Evolutionary conservation across 1,140 invertebrate genomes (phyloP).

Genomic region (Tachypleus tridentatus): DNA sequence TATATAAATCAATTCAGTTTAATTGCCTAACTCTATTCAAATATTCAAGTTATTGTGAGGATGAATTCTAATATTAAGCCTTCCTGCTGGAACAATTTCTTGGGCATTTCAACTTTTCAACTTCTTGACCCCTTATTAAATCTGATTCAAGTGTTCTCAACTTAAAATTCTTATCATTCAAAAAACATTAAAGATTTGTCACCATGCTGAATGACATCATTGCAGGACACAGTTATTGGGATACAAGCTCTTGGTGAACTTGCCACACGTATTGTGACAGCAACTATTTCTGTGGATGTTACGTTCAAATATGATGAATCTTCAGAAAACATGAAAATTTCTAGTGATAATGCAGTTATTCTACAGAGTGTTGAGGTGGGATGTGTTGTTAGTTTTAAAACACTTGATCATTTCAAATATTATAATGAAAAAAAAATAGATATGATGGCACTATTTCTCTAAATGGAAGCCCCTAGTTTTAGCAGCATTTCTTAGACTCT

Average conservation of each 20-base stretch:
- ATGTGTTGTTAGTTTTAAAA: slow-evolving; percentile 2
- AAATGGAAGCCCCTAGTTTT: too few relatives aligned
- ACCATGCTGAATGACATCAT: not conserved
- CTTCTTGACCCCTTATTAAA: not conserved
- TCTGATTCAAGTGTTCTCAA: not conserved
- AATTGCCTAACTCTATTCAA: too few relatives aligned
- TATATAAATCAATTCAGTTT: too few relatives aligned
- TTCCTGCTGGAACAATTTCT: too few relatives aligned
- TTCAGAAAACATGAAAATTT: slow-evolving; percentile 24
- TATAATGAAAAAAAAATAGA: too few relatives aligned
- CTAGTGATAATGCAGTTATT: slow-evolving; percentile 53
- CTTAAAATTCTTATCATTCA: too few relatives aligned
- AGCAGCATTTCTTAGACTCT: too few relatives aligned
- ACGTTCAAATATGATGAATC: slow-evolving; percentile 41
- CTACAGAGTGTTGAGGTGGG: slow-evolving; percentile 55
- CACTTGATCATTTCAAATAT: too few relatives aligned
- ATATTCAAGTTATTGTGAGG: too few relatives aligned
- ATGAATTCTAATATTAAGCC: too few relatives aligned
- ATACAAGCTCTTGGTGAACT: slow-evolving; percentile 56
- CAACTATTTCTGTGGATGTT: slow-evolving; percentile 40
- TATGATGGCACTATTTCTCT: too few relatives aligned
- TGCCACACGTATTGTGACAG: slow-evolving; percentile 45
- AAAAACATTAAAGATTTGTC: too few relatives aligned
- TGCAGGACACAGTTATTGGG: slow-evolving; percentile 57
- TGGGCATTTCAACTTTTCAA: not conserved